Evolutionary conservation across 2,797 vertebrate genomes (phyloP).

Genomic region (Hemibagrus guttatus): DNA sequence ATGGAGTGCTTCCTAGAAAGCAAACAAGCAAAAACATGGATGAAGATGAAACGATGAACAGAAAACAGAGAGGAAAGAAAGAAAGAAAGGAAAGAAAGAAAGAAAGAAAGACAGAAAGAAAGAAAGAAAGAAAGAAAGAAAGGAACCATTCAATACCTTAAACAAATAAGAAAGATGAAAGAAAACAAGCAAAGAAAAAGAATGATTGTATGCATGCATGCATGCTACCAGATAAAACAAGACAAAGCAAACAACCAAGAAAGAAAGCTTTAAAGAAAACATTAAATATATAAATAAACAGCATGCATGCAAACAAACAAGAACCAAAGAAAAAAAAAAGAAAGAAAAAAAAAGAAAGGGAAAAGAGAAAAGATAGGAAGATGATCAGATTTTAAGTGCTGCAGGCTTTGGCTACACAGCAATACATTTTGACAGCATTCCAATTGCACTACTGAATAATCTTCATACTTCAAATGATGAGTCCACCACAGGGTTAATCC

Average conservation of each 20-base stretch:
- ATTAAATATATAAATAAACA: not conserved
- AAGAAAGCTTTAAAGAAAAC: not conserved
- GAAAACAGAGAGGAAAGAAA: conserved; percentile 6
- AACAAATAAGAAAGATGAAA: too few relatives aligned
- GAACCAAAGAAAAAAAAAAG: not conserved
- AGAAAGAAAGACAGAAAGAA: not conserved
- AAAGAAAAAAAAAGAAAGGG: not conserved
- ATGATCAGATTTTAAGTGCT: conserved; percentile 11
- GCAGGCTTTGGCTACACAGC: not conserved
- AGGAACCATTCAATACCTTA: not conserved
- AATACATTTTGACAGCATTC: conserved; percentile 55
- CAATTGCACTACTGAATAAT: conserved; percentile 64
- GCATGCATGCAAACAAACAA: not conserved
- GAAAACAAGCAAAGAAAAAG: not conserved
- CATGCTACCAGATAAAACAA: not conserved
- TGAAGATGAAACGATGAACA: not conserved
- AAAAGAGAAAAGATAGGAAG: not conserved
- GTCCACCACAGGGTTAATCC: conserved; percentile 79
- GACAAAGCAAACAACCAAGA: not conserved
- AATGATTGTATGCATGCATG: not conserved
- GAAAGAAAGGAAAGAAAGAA: not conserved
- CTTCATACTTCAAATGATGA: conserved; percentile 77
- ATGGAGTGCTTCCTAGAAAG: conserved; percentile 21
- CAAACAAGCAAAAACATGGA: not conserved
- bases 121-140: not conserved